Conservation (phyloP, 1,140 invertebrate genomes). For the Drosophila guanche region DNA sequence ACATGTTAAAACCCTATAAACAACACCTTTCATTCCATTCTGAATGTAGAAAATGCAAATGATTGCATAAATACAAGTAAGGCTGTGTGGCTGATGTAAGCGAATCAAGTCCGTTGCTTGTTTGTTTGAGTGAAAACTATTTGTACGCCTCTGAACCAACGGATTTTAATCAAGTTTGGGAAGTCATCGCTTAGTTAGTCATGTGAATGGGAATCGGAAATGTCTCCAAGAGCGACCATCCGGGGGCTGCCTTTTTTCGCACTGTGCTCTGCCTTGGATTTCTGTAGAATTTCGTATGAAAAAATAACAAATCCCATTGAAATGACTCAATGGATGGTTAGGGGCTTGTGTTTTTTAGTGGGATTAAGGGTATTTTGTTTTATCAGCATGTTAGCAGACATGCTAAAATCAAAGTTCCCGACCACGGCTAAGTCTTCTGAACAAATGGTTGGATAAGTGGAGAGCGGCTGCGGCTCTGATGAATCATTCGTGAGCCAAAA, state of each 20-base stretch:
- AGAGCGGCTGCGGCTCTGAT: neutral
- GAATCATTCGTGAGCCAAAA: constrained; percentile 24
- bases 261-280: neutral
- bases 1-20: no score
- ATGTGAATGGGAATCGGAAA: neutral
- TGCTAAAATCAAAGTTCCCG: constrained; percentile 5
- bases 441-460: constrained; percentile 16
- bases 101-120: neutral
- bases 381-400: constrained; percentile 15
- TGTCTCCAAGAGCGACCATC: neutral
- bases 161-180: neutral
- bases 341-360: no score
- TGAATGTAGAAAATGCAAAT: no score
- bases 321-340: constrained; percentile 22
- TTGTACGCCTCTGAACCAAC: constrained; percentile 2
- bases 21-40: no score
- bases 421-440: no score
- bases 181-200: constrained; percentile 7
- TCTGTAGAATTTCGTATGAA: constrained; percentile 1
- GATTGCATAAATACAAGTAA: no score
- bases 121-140: neutral
- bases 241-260: neutral
- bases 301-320: constrained; percentile 8
- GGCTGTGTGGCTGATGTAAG: neutral
- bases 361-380: constrained; percentile 4